Evolutionary conservation across 2,888 invertebrate species (phyloP), one percentile per base, ranked within the genome.

Genomic region (Ectemnius lituratus): DNA sequence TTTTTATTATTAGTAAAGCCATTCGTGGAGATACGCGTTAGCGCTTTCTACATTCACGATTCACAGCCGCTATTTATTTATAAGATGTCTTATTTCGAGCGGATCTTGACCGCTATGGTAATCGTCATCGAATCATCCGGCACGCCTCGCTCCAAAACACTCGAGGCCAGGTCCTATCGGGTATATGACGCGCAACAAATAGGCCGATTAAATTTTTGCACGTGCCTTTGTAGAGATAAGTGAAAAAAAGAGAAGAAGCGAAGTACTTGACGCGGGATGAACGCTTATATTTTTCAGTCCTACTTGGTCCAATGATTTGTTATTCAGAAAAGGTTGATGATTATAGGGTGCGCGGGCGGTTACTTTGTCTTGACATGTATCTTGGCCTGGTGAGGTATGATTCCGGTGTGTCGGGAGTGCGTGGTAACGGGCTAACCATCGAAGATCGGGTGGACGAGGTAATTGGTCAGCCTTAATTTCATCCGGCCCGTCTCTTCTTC

Each of bases 401-500:
- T 57, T 37, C 61, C 23, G 46, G 57, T 46, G 62, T 37, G 64
- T 46, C 45, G 60, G 11, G 37, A 37, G 37, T 37, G 37, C 37
- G 37, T 37, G 11, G 37, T 37, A 11, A 37, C 37, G 37, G 37
- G 23, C 58, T 14, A 11, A 5, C 62, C 23, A 47, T 47, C 63
- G 46, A 60, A 46, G 52, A 49, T 62, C 61, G 66, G 37, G 20
- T 37, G 57, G 47, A 70, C 45, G 58, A 23, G 67, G 66, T 76
- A 78, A 76, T 72, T 70, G 67, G 74, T 71, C 62, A 66, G 62
- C 56, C 58, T 69, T 71, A 69, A 69, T 74, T 52, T 66, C 37
- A 60, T 47, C 66, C 47, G 58, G 37, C 63, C 47, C 47, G 62
- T 20, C 64, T 64, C 76, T 68, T 76, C 76, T 11, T 37, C 68